Evolutionary conservation across 1,140 invertebrate species (phyloP).

Genomic region (Agrypnia vestita): DNA sequence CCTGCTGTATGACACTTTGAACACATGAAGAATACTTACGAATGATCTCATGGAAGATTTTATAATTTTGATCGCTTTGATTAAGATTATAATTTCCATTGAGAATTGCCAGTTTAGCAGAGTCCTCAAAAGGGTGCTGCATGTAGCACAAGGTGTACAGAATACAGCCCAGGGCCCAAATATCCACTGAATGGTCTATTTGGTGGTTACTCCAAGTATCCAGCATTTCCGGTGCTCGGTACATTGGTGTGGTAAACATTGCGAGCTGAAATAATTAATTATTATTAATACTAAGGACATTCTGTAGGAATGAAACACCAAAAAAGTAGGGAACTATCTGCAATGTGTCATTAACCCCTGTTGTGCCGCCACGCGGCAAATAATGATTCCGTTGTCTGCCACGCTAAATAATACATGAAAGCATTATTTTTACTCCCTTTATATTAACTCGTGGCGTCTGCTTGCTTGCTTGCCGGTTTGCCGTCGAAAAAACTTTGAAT

Average conservation of each 20-base stretch:
- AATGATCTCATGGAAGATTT: constrained; percentile 93
- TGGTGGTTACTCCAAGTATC: constrained; percentile 98
- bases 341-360: too few species aligned
- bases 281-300: not conserved
- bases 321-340: too few species aligned
- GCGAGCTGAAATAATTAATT: constrained; percentile 71
- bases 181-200: constrained; percentile 91
- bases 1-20: too few species aligned
- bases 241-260: constrained; percentile 89
- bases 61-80: constrained; percentile 83
- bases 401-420: too few species aligned
- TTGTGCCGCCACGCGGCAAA: too few species aligned
- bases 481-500: too few species aligned
- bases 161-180: constrained; percentile 98
- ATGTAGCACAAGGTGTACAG: constrained; percentile 94
- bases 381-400: too few species aligned
- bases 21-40: constrained; percentile 75
- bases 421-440: too few species aligned
- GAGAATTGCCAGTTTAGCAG: constrained; percentile 94
- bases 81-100: constrained; percentile 96
- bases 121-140: constrained; percentile 98
- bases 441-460: too few species aligned
- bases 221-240: constrained; percentile 95
- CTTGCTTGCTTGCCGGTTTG: too few species aligned
- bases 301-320: too few species aligned